Conservation (phyloP, 2,113 vertebrate genomes). For the Elachura formosa region DNA sequence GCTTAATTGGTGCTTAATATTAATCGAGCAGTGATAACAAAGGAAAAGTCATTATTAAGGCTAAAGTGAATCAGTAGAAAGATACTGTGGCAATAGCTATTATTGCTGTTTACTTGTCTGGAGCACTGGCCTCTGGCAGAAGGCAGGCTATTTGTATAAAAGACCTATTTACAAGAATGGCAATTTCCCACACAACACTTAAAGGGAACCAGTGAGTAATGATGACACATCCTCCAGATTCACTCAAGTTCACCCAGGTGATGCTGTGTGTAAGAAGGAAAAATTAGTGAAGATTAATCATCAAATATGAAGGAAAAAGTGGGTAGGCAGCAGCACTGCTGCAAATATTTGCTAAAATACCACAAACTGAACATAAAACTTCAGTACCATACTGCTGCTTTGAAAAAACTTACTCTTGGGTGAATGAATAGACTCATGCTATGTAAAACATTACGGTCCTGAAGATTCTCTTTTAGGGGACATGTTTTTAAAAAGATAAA, state of each 20-base stretch:
- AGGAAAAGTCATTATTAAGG: constrained; percentile 32
- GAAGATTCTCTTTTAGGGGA: background rate
- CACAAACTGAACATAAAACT: background rate
- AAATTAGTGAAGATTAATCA: background rate
- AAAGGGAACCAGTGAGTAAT: background rate
- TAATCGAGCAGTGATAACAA: background rate
- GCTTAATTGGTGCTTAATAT: constrained; percentile 45
- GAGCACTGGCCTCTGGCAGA: constrained; percentile 42
- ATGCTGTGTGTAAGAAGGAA: background rate
- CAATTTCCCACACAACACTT: background rate
- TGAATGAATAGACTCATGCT: background rate
- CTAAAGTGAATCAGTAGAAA: constrained; percentile 49
- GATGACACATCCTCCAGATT: background rate
- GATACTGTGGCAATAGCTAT: constrained; percentile 44
- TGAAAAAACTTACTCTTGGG: background rate
- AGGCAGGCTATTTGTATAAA: constrained; percentile 41
- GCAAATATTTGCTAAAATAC: background rate
- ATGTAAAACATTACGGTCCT: background rate
- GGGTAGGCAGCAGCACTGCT: background rate
- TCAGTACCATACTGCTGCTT: background rate
- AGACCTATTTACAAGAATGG: constrained; percentile 14
- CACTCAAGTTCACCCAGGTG: background rate
- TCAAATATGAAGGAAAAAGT: background rate
- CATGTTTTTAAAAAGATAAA: background rate
- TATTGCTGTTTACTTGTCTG: constrained; percentile 32